These are phyloP conservation scores for Drosophila santomea DNA, from an alignment of 1,140 invertebrate species.

Conservation along the genomic window DNA sequence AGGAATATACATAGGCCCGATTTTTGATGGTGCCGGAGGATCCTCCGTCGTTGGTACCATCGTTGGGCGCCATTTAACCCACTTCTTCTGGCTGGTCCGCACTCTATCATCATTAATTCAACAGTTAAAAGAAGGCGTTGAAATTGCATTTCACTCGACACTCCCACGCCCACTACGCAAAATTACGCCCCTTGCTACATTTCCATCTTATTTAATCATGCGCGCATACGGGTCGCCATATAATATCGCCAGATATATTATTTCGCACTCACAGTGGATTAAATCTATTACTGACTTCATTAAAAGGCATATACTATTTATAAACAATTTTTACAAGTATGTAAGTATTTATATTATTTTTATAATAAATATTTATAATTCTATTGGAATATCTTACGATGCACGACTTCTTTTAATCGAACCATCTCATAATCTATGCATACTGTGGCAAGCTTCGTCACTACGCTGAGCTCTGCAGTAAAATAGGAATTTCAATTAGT, in stretches of 20 bases:
- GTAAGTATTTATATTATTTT: no score
- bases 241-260: constrained; percentile 25
- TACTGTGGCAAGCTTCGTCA: no score
- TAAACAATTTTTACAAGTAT: no score
- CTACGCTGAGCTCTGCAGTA: no score
- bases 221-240: constrained; percentile 51
- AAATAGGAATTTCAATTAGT: no score
- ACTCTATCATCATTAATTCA: constrained; percentile 58
- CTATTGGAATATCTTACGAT: no score
- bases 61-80: background rate
- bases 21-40: background rate
- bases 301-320: no score
- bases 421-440: no score
- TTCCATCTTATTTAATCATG: constrained; percentile 56
- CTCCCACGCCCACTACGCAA: background rate
- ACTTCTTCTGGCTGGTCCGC: constrained; percentile 3
- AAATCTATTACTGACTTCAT: no score
- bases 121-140: constrained; percentile 55
- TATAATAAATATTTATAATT: no score
- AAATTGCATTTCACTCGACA: constrained; percentile 54
- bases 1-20: constrained; percentile 1
- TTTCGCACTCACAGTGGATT: constrained; percentile 10
- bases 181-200: background rate
- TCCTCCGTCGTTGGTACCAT: background rate
- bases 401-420: no score